Base-by-base conservation (phyloP, 1,140 invertebrate genomes). In the Drosophila aff. region DNA sequence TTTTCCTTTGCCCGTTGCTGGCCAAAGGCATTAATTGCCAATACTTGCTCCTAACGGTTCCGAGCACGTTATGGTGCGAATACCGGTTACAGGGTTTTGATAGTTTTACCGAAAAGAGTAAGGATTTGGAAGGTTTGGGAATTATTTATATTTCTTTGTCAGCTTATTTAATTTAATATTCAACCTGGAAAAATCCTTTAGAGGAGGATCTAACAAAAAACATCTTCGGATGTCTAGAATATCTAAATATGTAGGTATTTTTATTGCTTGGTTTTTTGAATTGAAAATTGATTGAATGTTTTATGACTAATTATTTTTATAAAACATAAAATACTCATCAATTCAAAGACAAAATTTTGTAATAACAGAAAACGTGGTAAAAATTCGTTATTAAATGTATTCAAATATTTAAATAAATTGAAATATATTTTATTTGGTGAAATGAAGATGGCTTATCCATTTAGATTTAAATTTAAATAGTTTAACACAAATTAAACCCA, bases 1-100 rank as follows among this genome's bases (percentile, higher is more conserved):
- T 89, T 85, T 71, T 79, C 52, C 64, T 66, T 64, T 58, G 59
- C 71, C 53, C 63, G 60, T 57, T 62, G 78, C 47, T 72, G 43
- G 31, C 36, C 60, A 62, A 62, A 43, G 44, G 69, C 68, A 79
- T 79, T 74, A 79, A 62, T 58, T 73, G 76, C n/a, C 57, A 67
- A 62, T 64, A 36, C 2, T 40, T 2, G 33, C 21, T 4, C 11
- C 63, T 89, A 89, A 89, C 84, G 78, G 84, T 78, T 59, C 21
- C 11, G 26, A 71, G 26, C 43, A 67, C 64, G 77, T 74, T 75
- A 77, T 71, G 46, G 44, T 50, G 59, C 21, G 26, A 49, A 18
- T 64, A 68, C 75, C 69, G 79, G 61, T 61, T 43, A 36, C 26
- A 21, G 28, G 33, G 2, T 43, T 52, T 69, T 79, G 66, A 59